A percentile compares a stretch with the other conserved stretches of the same genome.
These are phyloP conservation scores for Acronicta psi DNA, from an alignment of 2,888 invertebrate species.

Conservation along the genomic window DNA sequence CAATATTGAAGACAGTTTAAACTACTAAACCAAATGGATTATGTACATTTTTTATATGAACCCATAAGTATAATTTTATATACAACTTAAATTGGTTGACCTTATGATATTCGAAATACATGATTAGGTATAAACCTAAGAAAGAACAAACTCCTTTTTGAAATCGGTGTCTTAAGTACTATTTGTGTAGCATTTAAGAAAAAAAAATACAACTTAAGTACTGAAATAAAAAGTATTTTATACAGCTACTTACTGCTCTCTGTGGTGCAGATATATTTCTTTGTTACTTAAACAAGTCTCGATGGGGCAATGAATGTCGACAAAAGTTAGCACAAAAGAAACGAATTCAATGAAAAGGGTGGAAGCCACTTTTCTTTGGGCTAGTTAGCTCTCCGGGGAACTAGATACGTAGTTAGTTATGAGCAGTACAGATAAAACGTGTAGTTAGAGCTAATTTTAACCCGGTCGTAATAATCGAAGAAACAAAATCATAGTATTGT, in stretches of 20 bases:
- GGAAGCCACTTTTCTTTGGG: constrained; percentile 21
- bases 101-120: too few relatives aligned
- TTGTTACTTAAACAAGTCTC: constrained; percentile 46
- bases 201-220: neutral
- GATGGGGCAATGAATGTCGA: constrained; percentile 34
- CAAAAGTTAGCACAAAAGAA: constrained; percentile 34
- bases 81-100: too few relatives aligned
- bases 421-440: neutral
- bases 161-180: too few relatives aligned
- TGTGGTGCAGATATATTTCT: constrained; percentile 18
- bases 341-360: constrained; percentile 24
- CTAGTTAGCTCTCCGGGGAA: constrained; percentile 15
- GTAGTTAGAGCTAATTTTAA: too few relatives aligned
- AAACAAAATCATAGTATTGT: too few relatives aligned
- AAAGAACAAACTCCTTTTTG: too few relatives aligned
- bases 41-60: too few relatives aligned
- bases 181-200: neutral
- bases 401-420: constrained; percentile 6
- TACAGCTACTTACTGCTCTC: constrained; percentile 1
- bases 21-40: too few relatives aligned
- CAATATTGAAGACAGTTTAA: too few relatives aligned
- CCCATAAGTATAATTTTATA: too few relatives aligned
- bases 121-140: too few relatives aligned
- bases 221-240: constrained; percentile 7
- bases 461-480: too few relatives aligned